phyloP scores from a whole-genome alignment of 1,140 invertebrate species.

The Argopecten irradians region DNA sequence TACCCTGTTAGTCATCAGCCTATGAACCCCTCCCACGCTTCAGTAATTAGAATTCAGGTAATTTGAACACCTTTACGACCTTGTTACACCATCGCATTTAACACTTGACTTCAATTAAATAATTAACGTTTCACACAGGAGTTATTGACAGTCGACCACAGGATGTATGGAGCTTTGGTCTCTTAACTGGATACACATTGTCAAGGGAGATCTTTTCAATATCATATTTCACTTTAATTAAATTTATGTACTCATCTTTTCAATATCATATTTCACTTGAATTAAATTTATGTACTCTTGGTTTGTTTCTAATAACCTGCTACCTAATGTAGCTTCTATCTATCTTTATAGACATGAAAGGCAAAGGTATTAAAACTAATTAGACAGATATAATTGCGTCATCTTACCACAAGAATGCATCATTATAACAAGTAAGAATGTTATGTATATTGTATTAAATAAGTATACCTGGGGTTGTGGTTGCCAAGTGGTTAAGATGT shows the following conservation, averaged over 20 bases:
- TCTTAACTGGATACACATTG: not conserved
- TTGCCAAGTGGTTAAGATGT: no score
- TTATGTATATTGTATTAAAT: no score
- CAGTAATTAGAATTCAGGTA: not conserved
- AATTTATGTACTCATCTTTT: not conserved
- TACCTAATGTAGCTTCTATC: not conserved
- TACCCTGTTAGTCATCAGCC: not conserved
- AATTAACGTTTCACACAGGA: not conserved
- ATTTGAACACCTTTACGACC: not conserved
- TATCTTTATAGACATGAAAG: not conserved
- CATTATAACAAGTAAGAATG: no score
- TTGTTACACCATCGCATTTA: not conserved
- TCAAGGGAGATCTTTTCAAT: not conserved
- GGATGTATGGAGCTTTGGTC: not conserved
- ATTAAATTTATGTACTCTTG: not conserved
- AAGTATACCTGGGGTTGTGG: no score
- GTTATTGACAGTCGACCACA: not conserved
- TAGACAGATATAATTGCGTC: no score
- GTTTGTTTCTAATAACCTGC: not conserved
- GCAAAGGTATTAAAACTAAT: not conserved
- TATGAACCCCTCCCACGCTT: not conserved
- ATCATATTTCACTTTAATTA: not conserved
- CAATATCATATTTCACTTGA: not conserved
- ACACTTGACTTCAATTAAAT: constrained; percentile 16
- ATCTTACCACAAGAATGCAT: no score